A percentile compares a stretch with the other conserved stretches of the same genome.
Conservation (phyloP, 1,140 invertebrate species). For the Hyles vespertilio region DNA sequence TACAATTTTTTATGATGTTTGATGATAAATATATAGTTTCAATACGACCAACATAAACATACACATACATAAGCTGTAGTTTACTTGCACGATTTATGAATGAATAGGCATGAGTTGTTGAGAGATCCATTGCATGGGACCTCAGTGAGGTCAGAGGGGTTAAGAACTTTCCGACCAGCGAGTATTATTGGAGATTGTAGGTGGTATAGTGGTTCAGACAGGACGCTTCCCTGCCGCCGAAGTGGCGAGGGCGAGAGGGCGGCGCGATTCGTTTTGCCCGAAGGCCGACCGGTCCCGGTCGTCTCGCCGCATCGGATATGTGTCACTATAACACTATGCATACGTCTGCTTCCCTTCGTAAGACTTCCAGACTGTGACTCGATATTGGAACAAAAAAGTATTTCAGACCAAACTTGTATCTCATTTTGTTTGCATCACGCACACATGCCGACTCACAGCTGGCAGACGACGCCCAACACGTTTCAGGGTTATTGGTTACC, state of each 20-base stretch:
- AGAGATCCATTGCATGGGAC: constrained; percentile 11
- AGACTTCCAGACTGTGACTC: constrained; percentile 47
- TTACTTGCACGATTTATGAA: no score
- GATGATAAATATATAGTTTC: no score
- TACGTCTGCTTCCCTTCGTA: constrained; percentile 46
- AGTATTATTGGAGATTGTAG: constrained; percentile 20
- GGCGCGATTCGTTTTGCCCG: constrained; percentile 54
- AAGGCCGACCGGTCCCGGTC: constrained; percentile 60
- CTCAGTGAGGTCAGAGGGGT: constrained; percentile 7
- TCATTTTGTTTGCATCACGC: constrained; percentile 23
- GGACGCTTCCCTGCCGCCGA: constrained; percentile 36
- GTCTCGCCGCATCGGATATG: constrained; percentile 60
- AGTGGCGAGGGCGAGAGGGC: constrained; percentile 28
- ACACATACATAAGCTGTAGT: no score
- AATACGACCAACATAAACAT: no score
- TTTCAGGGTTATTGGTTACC: constrained; percentile 3
- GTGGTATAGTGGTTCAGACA: constrained; percentile 13
- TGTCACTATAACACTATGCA: constrained; percentile 67
- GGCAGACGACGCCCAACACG: background rate
- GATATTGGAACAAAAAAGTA: constrained; percentile 42
- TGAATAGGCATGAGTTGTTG: background rate
- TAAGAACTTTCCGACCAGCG: constrained; percentile 9
- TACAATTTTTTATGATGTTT: no score
- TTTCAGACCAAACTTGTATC: constrained; percentile 21
- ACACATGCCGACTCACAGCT: constrained; percentile 6